These are phyloP conservation scores for Reticulitermes lucifugus DNA, from an alignment of 2,888 invertebrate genomes.

Conservation along the genomic window DNA sequence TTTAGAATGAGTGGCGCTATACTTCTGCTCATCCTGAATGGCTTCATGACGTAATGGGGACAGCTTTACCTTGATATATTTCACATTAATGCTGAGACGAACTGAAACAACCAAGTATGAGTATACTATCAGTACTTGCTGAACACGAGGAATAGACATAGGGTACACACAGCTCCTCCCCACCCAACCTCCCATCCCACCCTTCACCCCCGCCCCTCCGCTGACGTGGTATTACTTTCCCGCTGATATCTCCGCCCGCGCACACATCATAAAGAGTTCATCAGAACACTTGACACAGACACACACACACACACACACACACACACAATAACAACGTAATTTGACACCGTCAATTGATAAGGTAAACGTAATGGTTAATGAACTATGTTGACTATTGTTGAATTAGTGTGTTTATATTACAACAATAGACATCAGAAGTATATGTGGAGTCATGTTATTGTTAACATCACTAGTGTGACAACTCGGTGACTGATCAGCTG, in stretches of 20 bases:
- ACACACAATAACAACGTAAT: neutral
- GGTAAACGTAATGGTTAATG: neutral
- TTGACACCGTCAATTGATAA: neutral
- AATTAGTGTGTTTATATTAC: neutral
- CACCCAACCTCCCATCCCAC: neutral
- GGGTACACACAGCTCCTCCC: neutral
- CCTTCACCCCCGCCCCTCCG: neutral
- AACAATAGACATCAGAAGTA: constrained; percentile 1
- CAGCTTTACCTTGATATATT: no score
- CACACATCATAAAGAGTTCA: no score
- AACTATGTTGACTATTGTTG: neutral
- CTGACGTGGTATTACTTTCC: no score
- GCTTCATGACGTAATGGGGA: no score
- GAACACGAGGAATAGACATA: neutral
- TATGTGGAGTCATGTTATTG: constrained; percentile 25
- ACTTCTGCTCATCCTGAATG: no score
- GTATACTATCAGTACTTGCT: neutral
- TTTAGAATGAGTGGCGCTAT: no score
- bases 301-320: no score
- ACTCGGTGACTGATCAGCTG: constrained; percentile 17
- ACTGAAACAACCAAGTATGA: no score
- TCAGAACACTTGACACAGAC: neutral
- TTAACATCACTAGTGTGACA: constrained; percentile 29
- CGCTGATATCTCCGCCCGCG: no score
- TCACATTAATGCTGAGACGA: no score